A percentile compares a stretch with the other conserved stretches of the same genome.
Conservation (phyloP, 1,140 invertebrate genomes). For the Megalopta genalis region DNA sequence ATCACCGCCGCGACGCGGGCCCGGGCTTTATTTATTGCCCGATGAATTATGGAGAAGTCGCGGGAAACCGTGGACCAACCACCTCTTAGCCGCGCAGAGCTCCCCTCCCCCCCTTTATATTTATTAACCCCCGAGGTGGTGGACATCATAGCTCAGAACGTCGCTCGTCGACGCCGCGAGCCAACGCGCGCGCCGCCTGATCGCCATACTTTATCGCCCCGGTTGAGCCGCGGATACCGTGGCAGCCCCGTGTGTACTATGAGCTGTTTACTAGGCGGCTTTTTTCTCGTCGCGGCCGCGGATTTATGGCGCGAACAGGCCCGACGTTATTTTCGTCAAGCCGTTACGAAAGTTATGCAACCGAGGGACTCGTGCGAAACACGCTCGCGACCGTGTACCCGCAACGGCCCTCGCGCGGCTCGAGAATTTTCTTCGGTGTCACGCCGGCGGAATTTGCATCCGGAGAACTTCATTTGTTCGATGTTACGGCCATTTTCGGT, state of each 20-base stretch:
- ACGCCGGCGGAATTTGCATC: no score
- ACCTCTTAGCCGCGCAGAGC: no score
- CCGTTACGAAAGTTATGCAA: not conserved
- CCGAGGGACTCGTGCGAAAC: not conserved
- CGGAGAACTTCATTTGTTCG: no score
- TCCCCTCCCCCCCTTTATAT: conserved; percentile 6
- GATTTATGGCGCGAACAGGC: not conserved
- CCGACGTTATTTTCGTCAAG: not conserved
- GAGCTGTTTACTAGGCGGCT: conserved; percentile 15
- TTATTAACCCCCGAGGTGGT: conserved; percentile 41
- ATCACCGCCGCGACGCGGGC: no score
- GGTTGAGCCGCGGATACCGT: not conserved
- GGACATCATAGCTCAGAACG: conserved; percentile 31
- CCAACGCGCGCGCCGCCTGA: not conserved
- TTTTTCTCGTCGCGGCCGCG: not conserved
- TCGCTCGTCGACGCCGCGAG: conserved; percentile 4
- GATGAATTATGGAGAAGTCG: conserved; percentile 33
- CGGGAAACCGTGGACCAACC: conserved; percentile 22
- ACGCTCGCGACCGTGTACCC: not conserved
- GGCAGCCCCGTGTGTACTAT: conserved; percentile 24
- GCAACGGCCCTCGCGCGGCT: no score
- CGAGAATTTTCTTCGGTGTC: no score
- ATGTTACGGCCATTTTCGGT: no score
- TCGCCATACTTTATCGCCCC: conserved; percentile 32
- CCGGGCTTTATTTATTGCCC: conserved; percentile 26